Evolutionary conservation across 2,888 invertebrate genomes (phyloP).

Genomic region (Hypercompe scribonia): DNA sequence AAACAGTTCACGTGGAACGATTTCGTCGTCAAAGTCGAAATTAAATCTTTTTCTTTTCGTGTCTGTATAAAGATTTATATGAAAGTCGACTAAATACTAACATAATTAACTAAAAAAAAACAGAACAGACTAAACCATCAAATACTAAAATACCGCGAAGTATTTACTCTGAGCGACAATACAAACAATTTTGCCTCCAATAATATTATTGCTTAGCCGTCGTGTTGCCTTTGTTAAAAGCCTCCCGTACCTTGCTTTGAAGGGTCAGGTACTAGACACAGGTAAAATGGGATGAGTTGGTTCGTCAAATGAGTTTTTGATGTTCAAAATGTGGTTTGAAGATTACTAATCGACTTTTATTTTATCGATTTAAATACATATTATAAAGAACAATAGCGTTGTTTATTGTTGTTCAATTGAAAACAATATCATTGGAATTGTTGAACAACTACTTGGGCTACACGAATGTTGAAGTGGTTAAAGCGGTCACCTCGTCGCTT

Average conservation of each 20-base stretch:
- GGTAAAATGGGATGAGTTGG: slow-evolving; percentile 33
- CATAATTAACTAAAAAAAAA: background rate
- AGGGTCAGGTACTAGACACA: slow-evolving; percentile 42
- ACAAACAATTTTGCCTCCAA: slow-evolving; percentile 46
- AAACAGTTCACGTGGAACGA: no score
- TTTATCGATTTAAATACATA: background rate
- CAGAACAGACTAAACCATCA: background rate
- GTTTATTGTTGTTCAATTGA: background rate
- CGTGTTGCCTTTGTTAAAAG: slow-evolving; percentile 56
- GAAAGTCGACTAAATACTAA: background rate
- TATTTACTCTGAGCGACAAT: slow-evolving; percentile 27
- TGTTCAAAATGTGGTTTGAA: slow-evolving; percentile 10
- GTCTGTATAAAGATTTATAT: background rate
- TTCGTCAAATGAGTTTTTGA: slow-evolving; percentile 21
- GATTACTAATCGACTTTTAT: slow-evolving; percentile 2
- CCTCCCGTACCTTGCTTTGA: slow-evolving; percentile 24
- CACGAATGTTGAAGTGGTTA: no score
- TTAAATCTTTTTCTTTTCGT: background rate
- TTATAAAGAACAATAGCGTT: background rate
- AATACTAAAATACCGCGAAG: slow-evolving; percentile 9
- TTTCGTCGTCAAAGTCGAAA: background rate
- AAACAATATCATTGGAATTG: background rate
- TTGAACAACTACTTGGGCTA: no score
- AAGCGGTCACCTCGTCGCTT: no score
- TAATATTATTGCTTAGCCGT: slow-evolving; percentile 42